phyloP scores from a whole-genome alignment of 2,797 vertebrate genomes.

The Neosalanx taihuensis region DNA sequence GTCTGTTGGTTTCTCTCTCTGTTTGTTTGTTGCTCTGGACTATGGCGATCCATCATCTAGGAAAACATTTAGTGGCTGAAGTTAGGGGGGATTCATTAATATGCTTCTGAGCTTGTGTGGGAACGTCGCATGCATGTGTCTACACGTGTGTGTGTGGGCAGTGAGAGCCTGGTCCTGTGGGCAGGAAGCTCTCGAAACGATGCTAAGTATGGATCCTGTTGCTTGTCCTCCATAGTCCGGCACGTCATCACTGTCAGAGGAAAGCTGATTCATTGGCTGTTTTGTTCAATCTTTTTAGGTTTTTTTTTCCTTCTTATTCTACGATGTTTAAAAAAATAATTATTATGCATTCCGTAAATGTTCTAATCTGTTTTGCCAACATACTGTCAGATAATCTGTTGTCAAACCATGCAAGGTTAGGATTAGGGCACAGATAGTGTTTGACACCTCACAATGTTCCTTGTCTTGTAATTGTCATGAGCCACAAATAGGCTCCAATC shows the following conservation, averaged over 20 bases:
- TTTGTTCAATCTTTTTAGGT: too few species aligned
- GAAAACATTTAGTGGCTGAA: conserved; percentile 64
- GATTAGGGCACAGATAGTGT: conserved; percentile 28
- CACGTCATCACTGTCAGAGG: conserved; percentile 51
- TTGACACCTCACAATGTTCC: too few species aligned
- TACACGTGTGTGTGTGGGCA: not conserved
- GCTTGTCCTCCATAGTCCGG: conserved; percentile 35
- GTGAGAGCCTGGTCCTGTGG: not conserved
- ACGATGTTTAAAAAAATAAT: conserved; percentile 44
- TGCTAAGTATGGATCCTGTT: conserved; percentile 38
- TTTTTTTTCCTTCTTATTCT: conserved; percentile 14
- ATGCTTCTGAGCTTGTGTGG: not conserved
- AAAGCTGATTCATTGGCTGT: conserved; percentile 35
- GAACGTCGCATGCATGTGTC: conserved; percentile 3
- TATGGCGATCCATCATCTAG: conserved; percentile 64
- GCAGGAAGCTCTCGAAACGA: conserved; percentile 33
- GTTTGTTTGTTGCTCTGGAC: conserved; percentile 65
- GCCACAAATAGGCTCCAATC: too few species aligned
- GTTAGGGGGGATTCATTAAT: conserved; percentile 49
- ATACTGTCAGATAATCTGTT: conserved; percentile 49
- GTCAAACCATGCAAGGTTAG: conserved; percentile 51
- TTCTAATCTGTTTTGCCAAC: conserved; percentile 46
- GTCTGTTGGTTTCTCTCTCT: conserved; percentile 62
- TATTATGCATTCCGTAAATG: conserved; percentile 45
- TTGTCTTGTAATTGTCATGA: too few species aligned